A percentile compares a stretch with the other conserved stretches of the same genome.
Conservation (phyloP, 2,888 invertebrate species). For the Eurytoma californica region DNA sequence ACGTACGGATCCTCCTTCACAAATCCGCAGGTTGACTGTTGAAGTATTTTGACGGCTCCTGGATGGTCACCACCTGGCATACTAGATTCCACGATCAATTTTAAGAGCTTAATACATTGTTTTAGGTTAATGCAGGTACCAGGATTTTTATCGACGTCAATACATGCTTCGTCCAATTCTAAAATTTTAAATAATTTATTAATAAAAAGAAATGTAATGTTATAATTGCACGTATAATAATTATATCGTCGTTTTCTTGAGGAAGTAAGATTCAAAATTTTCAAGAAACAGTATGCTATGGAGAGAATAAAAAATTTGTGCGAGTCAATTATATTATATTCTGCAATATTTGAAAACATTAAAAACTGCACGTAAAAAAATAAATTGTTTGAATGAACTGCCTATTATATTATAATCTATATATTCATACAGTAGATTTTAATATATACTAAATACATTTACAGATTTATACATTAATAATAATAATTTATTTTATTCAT, state of each 20-base stretch:
- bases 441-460: neutral
- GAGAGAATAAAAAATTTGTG: no score
- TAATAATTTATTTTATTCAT: neutral
- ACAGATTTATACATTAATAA: neutral
- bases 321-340: no score
- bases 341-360: no score
- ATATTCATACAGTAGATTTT: no score
- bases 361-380: no score
- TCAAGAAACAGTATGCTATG: no score
- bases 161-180: neutral
- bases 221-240: no score
- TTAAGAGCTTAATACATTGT: neutral
- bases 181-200: neutral
- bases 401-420: no score
- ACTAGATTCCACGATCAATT: neutral
- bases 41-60: conserved; percentile 75
- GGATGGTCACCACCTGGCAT: neutral
- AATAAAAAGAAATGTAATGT: neutral
- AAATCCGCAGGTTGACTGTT: conserved; percentile 83
- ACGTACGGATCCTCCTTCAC: conserved; percentile 79
- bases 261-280: no score
- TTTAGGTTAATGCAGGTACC: neutral
- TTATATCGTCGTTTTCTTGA: no score
- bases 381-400: neutral
- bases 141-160: neutral